These are phyloP conservation scores for Copidosoma aretas DNA, from an alignment of 2,888 invertebrate genomes.

Conservation along the genomic window DNA sequence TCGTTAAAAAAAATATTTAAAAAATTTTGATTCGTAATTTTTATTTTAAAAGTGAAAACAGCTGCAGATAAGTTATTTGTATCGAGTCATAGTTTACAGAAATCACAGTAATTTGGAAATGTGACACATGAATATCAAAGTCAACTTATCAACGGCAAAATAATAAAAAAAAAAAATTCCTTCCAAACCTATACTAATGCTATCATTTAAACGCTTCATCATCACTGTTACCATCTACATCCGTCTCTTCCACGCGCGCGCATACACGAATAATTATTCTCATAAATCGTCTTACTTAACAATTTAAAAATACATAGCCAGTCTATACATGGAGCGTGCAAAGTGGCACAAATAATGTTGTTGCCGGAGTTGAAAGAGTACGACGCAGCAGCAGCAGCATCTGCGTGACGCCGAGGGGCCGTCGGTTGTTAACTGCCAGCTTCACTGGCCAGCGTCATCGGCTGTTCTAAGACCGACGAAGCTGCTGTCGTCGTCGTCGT, in stretches of 20 bases:
- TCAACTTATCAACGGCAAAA: conserved; percentile 23
- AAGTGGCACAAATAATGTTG: conserved; percentile 58
- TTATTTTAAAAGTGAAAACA: not conserved
- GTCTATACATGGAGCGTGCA: conserved; percentile 63
- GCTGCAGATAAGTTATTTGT: no score
- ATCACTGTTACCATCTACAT: conserved; percentile 16
- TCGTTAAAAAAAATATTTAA: conserved; percentile 20
- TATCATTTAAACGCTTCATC: conserved; percentile 29
- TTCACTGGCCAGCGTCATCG: conserved; percentile 44
- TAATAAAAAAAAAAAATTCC: conserved; percentile 22
- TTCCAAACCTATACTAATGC: conserved; percentile 13
- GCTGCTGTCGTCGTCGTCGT: conserved; percentile 2
- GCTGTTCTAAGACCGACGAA: conserved; percentile 43
- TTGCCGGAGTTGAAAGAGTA: conserved; percentile 50
- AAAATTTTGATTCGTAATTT: conserved; percentile 7
- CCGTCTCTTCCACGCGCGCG: not conserved
- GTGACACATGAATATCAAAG: not conserved
- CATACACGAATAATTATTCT: conserved; percentile 7
- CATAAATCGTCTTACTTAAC: conserved; percentile 54
- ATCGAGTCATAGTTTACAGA: not conserved
- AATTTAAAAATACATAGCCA: conserved; percentile 64
- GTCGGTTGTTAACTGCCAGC: conserved; percentile 61
- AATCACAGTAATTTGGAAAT: not conserved
- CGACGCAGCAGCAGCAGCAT: conserved; percentile 25
- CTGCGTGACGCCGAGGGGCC: conserved; percentile 41